Base-by-base conservation (phyloP, 2,888 invertebrate genomes). In the Coelinius sp. region DNA sequence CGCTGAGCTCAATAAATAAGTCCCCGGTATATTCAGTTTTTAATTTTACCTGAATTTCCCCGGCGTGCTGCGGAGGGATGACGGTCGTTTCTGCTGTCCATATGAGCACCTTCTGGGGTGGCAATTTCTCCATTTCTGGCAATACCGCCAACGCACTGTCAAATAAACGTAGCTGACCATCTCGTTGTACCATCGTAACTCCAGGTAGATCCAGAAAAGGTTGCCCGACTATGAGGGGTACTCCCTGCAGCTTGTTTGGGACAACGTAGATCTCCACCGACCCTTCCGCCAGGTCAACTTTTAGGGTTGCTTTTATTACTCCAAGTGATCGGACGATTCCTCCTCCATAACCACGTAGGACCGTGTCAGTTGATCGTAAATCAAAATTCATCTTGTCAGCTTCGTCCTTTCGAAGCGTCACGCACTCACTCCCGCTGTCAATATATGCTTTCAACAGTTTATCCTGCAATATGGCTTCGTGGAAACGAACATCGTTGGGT, bases 1-100 rank as follows among this genome's bases (percentile, higher is more conserved):
- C 64, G 41, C 31, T 75, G 52, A 41, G 17, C 59, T 71, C 63
- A 53, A 68, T 68, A 44, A 52, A 70, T 41, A 71, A 68, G 27
- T 71, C 71, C 63, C 71, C 71, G 17, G 10, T 41, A 49, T 49
- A 65, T n/a, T 70, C 24, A n/a, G 63, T 22, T 41, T 25, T 73
- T 64, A 73, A 64, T 35, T 59, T 17, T 74, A 79, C 75, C 76
- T 79, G n/a, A 49, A 70, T 25, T 66, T 82, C 38, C 70, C 79
- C 70, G 25, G 76, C 52, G 74, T 78, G 70, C 70, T 75, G 10
- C 22, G 77, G 25, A 69, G 78, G 78, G 70, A 74, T 71, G 38
- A 68, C 46, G 0, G 53, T 46, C 27, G 41, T 35, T 17, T 71
- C 73, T 1, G 46, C 2, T 24, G 68, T 35, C 65, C 44, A 35